Evolutionary conservation across 1,140 invertebrate genomes (phyloP), one percentile per base, ranked within the genome.

Genomic region (Aporrectodea caliginosa): DNA sequence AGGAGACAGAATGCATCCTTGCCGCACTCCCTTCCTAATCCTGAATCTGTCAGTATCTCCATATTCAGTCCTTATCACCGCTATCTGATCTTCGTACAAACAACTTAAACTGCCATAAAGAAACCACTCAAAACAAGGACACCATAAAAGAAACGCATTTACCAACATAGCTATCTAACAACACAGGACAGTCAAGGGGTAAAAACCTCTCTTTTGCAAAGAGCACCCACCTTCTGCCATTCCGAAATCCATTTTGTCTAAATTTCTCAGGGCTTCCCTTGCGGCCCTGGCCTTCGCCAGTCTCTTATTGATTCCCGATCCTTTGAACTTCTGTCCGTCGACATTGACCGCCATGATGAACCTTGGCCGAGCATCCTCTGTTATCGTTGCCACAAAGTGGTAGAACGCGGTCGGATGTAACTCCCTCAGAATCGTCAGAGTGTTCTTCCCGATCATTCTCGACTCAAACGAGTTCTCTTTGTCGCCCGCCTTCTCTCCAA

Each of bases 161-260:
- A n/a, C n/a, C n/a, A n/a, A n/a, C n/a, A n/a, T n/a, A n/a, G n/a
- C n/a, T n/a, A n/a, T n/a, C n/a, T n/a, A n/a, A n/a, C n/a, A n/a
- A n/a, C n/a, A n/a, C n/a, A n/a, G n/a, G n/a, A n/a, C n/a, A n/a
- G n/a, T n/a, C n/a, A n/a, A n/a, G n/a, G n/a, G n/a, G n/a, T n/a
- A n/a, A n/a, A n/a, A n/a, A n/a, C n/a, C n/a, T n/a, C n/a, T n/a
- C n/a, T n/a, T n/a, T 58, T 58, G 22, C 6, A 58, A 6, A 58
- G 43, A 58, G 43, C 43, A 58, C 43, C 43, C 14, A 76, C 75
- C 75, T 58, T 76, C 75, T 76, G 29, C 32, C 29, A 58, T 35
- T 76, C 75, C 75, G 43, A 76, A 76, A 1, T 76, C 75, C 34
- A 76, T 76, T 35, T 76, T 76, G 75, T 76, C 33, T 16, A 76